These are phyloP conservation scores for Alligator sinensis DNA, from an alignment of 2,113 vertebrate genomes.

Conservation along the genomic window DNA sequence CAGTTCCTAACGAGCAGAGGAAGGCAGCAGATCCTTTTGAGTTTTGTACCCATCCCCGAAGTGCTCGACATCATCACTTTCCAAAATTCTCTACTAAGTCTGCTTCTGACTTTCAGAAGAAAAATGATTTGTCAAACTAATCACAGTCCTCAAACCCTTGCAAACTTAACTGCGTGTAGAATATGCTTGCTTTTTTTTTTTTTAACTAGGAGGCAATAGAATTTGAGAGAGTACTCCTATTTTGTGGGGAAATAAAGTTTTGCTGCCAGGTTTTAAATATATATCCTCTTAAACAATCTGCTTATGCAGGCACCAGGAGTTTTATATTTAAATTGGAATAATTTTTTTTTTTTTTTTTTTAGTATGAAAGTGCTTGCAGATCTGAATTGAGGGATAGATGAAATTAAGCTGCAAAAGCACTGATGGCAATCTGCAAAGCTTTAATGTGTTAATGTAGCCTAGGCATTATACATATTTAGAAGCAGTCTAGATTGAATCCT, in stretches of 20 bases:
- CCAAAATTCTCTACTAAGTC: background rate
- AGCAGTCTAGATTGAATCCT: slow-evolving; percentile 5
- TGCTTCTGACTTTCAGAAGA: background rate
- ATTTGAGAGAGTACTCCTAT: background rate
- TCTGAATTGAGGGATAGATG: slow-evolving; percentile 30
- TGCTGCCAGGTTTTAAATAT: slow-evolving; percentile 16
- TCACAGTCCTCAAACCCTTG: background rate
- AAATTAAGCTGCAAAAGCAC: slow-evolving; percentile 28
- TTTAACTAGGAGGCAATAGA: background rate
- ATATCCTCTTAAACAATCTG: slow-evolving; percentile 18
- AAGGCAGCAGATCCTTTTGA: background rate
- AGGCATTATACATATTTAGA: slow-evolving; percentile 2
- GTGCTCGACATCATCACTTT: background rate
- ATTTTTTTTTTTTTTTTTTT: background rate
- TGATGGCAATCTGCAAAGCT: slow-evolving; percentile 26
- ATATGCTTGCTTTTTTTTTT: background rate
- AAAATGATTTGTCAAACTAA: background rate
- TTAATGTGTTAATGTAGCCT: slow-evolving; percentile 28
- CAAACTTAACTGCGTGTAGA: background rate
- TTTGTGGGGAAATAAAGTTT: slow-evolving; percentile 9
- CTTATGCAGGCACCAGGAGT: background rate
- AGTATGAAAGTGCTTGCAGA: background rate
- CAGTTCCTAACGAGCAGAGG: background rate
- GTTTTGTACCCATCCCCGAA: background rate
- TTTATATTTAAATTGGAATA: slow-evolving; percentile 15